Conservation (phyloP, 2,888 invertebrate genomes). For the Ochlodes sylvanus region DNA sequence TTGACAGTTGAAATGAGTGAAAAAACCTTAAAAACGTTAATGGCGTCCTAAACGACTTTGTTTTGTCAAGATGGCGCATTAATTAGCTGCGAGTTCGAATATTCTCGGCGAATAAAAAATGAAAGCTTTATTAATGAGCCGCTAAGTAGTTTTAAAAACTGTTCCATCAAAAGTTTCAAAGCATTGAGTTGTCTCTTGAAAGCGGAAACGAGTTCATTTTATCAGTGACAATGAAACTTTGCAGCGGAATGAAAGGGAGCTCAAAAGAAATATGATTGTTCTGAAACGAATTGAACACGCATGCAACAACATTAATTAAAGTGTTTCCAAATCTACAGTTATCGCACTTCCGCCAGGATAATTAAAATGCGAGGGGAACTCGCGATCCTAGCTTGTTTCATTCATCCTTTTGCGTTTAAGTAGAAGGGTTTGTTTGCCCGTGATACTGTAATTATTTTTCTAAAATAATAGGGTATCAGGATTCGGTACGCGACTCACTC, state of each 20-base stretch:
- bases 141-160: conserved; percentile 37
- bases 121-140: conserved; percentile 36
- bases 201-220: conserved; percentile 38
- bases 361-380: conserved; percentile 80
- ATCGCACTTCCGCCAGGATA: conserved; percentile 76
- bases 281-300: conserved; percentile 68
- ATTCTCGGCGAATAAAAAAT: conserved; percentile 26
- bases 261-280: conserved; percentile 60
- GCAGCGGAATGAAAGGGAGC: conserved; percentile 47
- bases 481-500: conserved; percentile 37
- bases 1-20: conserved; percentile 33
- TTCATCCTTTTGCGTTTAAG: conserved; percentile 53
- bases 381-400: conserved; percentile 62
- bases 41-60: conserved; percentile 37
- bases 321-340: conserved; percentile 78
- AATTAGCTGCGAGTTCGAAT: conserved; percentile 37
- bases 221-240: conserved; percentile 38
- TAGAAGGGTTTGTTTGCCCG: conserved; percentile 43
- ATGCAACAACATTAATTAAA: conserved; percentile 81
- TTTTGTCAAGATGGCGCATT: conserved; percentile 38
- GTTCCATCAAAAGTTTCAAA: conserved; percentile 41
- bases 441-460: conserved; percentile 43
- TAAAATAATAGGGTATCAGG: conserved; percentile 46
- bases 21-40: conserved; percentile 33
- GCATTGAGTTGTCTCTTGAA: conserved; percentile 42